A percentile compares a stretch with the other conserved stretches of the same genome.
Evolutionary conservation across 2,888 invertebrate genomes (phyloP).

Genomic region (Pediacus dermestoides): DNA sequence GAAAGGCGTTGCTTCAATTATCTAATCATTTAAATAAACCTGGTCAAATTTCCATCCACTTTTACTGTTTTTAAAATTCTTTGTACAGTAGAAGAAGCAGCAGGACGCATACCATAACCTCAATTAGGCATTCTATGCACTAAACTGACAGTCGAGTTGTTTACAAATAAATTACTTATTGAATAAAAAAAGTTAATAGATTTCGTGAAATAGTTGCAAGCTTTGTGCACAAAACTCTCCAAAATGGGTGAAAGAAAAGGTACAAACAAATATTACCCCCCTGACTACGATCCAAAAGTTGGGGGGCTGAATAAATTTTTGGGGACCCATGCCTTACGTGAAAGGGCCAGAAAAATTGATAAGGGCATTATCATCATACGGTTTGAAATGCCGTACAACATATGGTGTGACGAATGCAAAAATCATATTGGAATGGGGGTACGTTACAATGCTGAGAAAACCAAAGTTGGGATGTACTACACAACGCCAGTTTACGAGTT

Average conservation of each 20-base stretch:
- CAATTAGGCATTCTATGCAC: no score
- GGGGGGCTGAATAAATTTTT: constrained; percentile 93
- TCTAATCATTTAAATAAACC: no score
- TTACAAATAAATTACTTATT: no score
- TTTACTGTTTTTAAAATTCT: no score
- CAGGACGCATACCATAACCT: no score
- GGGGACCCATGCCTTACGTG: constrained; percentile 91
- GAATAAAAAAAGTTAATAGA: no score
- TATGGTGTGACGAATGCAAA: constrained; percentile 98
- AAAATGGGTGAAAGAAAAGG: constrained; percentile 98
- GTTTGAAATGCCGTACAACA: constrained; percentile 99
- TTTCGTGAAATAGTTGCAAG: no score
- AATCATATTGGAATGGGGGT: constrained; percentile 99
- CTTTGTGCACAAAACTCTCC: no score
- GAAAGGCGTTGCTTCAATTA: no score
- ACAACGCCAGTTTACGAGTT: constrained; percentile 97
- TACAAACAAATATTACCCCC: constrained; percentile 96
- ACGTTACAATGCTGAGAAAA: constrained; percentile 92
- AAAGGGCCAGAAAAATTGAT: constrained; percentile 92
- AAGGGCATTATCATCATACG: constrained; percentile 93
- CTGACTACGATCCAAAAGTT: constrained; percentile 94
- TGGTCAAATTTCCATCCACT: no score
- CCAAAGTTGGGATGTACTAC: constrained; percentile 95
- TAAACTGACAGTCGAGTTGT: no score
- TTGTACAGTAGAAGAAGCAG: no score